A percentile compares a stretch with the other conserved stretches of the same genome.
These are phyloP conservation scores for Drosophila gaucha DNA, from an alignment of 2,888 invertebrate genomes.

Conservation along the genomic window DNA sequence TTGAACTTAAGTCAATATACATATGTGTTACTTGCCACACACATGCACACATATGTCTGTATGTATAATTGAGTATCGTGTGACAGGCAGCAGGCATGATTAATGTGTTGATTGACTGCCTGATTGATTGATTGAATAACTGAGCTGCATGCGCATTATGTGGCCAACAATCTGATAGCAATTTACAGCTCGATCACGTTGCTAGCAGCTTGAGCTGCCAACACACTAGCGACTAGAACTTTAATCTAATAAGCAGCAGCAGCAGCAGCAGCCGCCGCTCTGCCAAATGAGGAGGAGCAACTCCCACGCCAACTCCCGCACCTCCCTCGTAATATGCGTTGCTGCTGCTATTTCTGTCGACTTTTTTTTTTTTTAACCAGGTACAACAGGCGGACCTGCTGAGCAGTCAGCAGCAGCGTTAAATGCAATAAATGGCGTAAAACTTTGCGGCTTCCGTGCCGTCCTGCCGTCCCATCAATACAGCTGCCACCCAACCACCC, in stretches of 20 bases:
- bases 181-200: slow-evolving; percentile 48
- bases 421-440: slow-evolving; percentile 76
- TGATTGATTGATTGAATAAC: slow-evolving; percentile 34
- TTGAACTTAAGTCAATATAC: slow-evolving; percentile 33
- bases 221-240: slow-evolving; percentile 7
- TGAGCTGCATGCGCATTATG: slow-evolving; percentile 8
- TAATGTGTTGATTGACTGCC: slow-evolving; percentile 41
- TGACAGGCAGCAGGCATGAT: slow-evolving; percentile 39
- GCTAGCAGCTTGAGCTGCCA: slow-evolving; percentile 37
- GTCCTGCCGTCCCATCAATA: slow-evolving; percentile 37
- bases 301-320: background rate
- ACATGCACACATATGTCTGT: too few species aligned
- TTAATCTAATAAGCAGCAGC: slow-evolving; percentile 5
- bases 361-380: background rate
- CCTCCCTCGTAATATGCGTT: background rate
- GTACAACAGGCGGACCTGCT: background rate
- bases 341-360: background rate
- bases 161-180: slow-evolving; percentile 31
- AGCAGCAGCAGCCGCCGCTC: background rate
- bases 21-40: slow-evolving; percentile 22
- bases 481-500: background rate
- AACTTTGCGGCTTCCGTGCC: slow-evolving; percentile 54
- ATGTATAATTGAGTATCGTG: slow-evolving; percentile 26
- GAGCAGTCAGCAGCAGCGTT: slow-evolving; percentile 31
- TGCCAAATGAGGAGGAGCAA: background rate